phyloP scores from a whole-genome alignment of 2,888 invertebrate species.

The Coelopa pilipes region DNA sequence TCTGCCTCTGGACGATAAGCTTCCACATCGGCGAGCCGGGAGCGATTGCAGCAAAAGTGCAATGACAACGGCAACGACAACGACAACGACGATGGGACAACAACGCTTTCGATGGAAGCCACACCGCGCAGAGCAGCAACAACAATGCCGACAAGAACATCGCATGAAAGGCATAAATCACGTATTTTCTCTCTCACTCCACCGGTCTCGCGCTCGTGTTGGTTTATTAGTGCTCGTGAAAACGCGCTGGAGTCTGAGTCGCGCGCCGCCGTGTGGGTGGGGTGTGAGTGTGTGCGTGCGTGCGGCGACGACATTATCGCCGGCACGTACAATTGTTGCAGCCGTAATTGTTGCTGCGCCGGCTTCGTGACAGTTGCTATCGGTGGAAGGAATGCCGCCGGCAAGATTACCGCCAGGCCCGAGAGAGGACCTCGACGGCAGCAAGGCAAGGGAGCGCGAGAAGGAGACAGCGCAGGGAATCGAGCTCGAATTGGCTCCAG shows the following conservation, averaged over 20 bases:
- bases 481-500: too few relatives aligned
- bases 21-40: conserved; percentile 17
- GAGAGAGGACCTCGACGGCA: background rate
- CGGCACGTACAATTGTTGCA: conserved; percentile 41
- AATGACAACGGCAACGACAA: background rate
- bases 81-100: background rate
- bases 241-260: background rate
- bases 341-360: conserved; percentile 42
- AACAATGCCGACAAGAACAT: too few relatives aligned
- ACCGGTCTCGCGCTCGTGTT: background rate
- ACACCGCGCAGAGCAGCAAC: background rate
- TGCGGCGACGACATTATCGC: conserved; percentile 40
- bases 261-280: background rate
- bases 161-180: conserved; percentile 37
- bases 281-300: conserved; percentile 12
- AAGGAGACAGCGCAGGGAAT: background rate
- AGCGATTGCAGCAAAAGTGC: too few relatives aligned
- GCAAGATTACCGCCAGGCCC: background rate
- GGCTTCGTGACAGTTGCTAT: conserved; percentile 29
- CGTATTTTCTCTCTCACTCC: conserved; percentile 29
- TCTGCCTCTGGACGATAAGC: conserved; percentile 49
- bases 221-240: background rate
- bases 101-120: background rate
- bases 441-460: background rate
- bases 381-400: conserved; percentile 17